Evolutionary conservation across 2,797 vertebrate species (phyloP), one percentile per base, ranked within the genome.

Genomic region (Gymnothorax javanicus): DNA sequence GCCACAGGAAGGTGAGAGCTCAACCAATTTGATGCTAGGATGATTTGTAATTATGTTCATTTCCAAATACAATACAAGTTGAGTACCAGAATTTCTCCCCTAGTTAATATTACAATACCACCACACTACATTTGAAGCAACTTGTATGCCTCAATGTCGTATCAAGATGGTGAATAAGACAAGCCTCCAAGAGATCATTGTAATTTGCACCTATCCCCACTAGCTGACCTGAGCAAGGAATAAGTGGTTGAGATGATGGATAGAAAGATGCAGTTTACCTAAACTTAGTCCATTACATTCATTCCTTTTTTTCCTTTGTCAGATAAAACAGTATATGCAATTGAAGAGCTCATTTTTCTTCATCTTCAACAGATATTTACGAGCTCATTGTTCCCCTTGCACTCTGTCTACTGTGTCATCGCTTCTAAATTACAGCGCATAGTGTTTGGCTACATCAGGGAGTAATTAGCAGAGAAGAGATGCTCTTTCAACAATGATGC

Each of bases 401-500:
- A 84, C 64, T 84, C 83, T 64, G 83, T 84, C 27, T 64, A 64
- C 58, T 64, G 60, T 50, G 60, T 50, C 83, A 64, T 84, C 17
- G 60, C 59, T 13, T 50, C 25, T 85, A 69, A 57, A 82, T 75
- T 64, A 84, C 33, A 84, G 60, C 58, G 52, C 62, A 50, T 27
- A 67, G n/a, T 8, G 83, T 67, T 60, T 50, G 20, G 83, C 58
- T 84, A 67, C 83, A 84, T 60, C 83, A 50, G 83, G 83, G 83
- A 62, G 52, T 84, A 60, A 84, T 84, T 64, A 84, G 83, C 83
- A 84, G 58, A 67, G 58, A 84, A 84, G 17, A 25, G 58, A 84
- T 43, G 62, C 58, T 60, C 25, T 25, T 17, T 84, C 59, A 84
- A 84, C 83, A 84, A 84, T 84, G 83, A 84, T 84, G 59, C 83